Percentiles rank a stretch among this genome's conserved stretches.
Evolutionary conservation across 2,888 invertebrate species (phyloP).

Genomic region (Clistopyga incitator): DNA sequence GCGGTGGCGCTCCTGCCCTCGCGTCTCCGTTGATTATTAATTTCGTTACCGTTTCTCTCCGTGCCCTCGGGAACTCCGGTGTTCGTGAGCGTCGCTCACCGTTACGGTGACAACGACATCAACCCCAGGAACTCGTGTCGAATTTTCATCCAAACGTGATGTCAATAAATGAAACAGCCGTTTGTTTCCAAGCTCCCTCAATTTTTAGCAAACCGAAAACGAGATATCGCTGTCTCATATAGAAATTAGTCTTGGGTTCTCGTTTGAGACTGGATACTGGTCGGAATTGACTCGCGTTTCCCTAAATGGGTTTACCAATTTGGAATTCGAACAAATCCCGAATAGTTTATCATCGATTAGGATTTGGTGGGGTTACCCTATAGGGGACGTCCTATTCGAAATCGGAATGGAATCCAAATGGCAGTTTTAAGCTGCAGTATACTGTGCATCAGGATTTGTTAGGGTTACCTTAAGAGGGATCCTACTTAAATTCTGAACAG

Average conservation of each 20-base stretch:
- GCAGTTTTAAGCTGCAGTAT: no score
- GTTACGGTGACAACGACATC: constrained; percentile 13
- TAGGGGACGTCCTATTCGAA: background rate
- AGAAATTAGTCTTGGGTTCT: no score
- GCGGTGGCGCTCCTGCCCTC: background rate
- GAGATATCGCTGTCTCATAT: background rate
- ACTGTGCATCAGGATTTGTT: no score
- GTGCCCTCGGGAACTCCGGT: constrained; percentile 49
- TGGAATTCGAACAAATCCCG: no score
- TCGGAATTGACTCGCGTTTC: no score
- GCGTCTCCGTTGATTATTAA: constrained; percentile 64
- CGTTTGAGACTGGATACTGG: no score
- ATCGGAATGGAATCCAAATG: no score
- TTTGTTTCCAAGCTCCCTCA: constrained; percentile 10
- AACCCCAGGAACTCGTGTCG: constrained; percentile 35
- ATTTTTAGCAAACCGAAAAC: background rate
- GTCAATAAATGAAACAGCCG: constrained; percentile 58
- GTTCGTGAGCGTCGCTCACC: constrained; percentile 10
- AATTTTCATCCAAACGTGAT: constrained; percentile 60
- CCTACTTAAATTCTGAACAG: background rate
- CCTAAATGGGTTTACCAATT: no score
- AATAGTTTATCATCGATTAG: no score
- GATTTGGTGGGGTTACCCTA: background rate
- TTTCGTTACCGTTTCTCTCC: constrained; percentile 58
- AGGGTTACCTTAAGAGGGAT: background rate